Percentiles rank a stretch among this genome's conserved stretches.
Evolutionary conservation across 2,888 invertebrate genomes (phyloP).

Genomic region (Rambutsinella grinnellia): DNA sequence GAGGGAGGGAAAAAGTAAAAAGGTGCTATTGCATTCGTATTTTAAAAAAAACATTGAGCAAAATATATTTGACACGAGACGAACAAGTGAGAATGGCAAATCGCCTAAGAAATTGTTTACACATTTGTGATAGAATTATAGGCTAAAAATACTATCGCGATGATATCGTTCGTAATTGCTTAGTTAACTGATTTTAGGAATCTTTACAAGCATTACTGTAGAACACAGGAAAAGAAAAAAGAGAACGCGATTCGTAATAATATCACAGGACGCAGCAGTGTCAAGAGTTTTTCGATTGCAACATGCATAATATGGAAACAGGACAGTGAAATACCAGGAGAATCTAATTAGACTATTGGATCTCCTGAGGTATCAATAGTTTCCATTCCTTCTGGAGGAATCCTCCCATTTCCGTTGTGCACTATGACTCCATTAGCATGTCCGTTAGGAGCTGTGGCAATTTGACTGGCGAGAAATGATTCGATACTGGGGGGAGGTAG

Average conservation of each 20-base stretch:
- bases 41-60: constrained; percentile 47
- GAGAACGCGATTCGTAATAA: constrained; percentile 39
- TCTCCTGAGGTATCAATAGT: constrained; percentile 54
- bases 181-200: not conserved
- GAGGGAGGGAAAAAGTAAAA: too few relatives aligned
- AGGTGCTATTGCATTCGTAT: not conserved
- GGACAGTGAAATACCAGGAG: not conserved
- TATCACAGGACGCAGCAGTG: constrained; percentile 57
- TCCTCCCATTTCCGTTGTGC: constrained; percentile 71
- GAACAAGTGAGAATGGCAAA: constrained; percentile 43
- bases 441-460: constrained; percentile 71
- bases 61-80: constrained; percentile 47
- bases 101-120: not conserved
- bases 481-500: constrained; percentile 71
- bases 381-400: constrained; percentile 73
- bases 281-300: constrained; percentile 34
- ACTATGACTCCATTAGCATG: constrained; percentile 69
- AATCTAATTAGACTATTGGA: constrained; percentile 45
- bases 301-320: constrained; percentile 35
- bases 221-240: constrained; percentile 15
- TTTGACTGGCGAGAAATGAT: constrained; percentile 48
- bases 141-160: not conserved
- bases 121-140: not conserved
- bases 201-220: constrained; percentile 18
- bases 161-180: not conserved